Evolutionary conservation across 2,888 invertebrate genomes (phyloP).

Genomic region (Spialia ferax): DNA sequence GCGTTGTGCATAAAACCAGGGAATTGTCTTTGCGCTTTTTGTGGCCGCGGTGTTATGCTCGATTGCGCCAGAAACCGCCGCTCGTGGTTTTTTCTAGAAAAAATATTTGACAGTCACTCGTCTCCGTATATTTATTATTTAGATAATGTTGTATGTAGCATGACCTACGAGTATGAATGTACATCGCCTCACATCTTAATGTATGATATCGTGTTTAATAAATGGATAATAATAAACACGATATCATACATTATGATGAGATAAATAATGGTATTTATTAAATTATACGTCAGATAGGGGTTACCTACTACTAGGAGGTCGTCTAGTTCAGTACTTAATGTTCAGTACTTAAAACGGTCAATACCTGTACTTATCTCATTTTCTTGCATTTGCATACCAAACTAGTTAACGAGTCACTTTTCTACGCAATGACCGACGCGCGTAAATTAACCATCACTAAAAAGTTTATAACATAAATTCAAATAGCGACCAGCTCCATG

Average conservation of each 20-base stretch:
- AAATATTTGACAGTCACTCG: background rate
- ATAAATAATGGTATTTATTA: too few species aligned
- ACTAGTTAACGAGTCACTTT: background rate
- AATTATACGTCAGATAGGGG: too few species aligned
- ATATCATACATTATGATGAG: too few species aligned
- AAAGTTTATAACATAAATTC: background rate
- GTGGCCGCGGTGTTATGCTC: conserved; percentile 63
- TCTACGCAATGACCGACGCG: background rate
- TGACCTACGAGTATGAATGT: too few species aligned
- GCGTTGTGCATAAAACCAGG: conserved; percentile 19
- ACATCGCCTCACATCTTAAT: too few species aligned
- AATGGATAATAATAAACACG: too few species aligned
- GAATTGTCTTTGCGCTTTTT: conserved; percentile 56
- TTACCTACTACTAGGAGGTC: too few species aligned
- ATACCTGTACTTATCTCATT: background rate
- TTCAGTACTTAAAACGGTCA: too few species aligned
- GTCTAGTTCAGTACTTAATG: too few species aligned
- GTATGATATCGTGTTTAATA: too few species aligned
- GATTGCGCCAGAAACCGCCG: conserved; percentile 61
- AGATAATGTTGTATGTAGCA: too few species aligned
- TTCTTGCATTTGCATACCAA: too few species aligned
- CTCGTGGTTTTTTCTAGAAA: conserved; percentile 19
- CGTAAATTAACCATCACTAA: conserved; percentile 2
- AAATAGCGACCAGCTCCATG: conserved; percentile 11
- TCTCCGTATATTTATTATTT: background rate